Percentiles rank a stretch among this genome's conserved stretches.
These are phyloP conservation scores for Sebastes taczanowskii DNA, from an alignment of 2,797 vertebrate genomes.

Conservation along the genomic window DNA sequence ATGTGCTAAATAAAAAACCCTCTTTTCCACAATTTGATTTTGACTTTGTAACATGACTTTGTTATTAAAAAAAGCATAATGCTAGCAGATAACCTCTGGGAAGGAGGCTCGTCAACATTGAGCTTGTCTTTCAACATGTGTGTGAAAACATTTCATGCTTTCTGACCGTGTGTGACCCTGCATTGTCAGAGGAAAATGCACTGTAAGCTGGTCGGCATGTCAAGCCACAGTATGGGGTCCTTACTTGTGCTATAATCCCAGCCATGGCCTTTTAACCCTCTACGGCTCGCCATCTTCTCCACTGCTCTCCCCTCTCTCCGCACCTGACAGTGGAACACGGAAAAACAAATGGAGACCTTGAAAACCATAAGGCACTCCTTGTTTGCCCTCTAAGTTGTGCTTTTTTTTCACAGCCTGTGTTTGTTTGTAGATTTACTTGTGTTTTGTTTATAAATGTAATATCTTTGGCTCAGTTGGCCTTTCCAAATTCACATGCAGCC, in stretches of 20 bases:
- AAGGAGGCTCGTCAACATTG: constrained; percentile 35
- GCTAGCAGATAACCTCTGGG: constrained; percentile 59
- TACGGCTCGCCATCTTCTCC: constrained; percentile 62
- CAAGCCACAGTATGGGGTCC: constrained; percentile 80
- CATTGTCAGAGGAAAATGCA: constrained; percentile 81
- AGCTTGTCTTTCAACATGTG: constrained; percentile 67
- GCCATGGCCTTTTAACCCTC: constrained; percentile 80
- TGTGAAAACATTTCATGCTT: constrained; percentile 76
- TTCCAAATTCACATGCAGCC: constrained; percentile 69
- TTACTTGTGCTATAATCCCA: constrained; percentile 81
- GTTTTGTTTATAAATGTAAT: constrained; percentile 55
- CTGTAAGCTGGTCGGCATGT: constrained; percentile 81
- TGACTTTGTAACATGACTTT: constrained; percentile 69
- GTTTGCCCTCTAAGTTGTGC: constrained; percentile 76
- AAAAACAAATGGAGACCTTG: constrained; percentile 85
- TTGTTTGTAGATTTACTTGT: constrained; percentile 56
- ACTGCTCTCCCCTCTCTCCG: constrained; percentile 54
- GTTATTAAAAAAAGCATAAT: constrained; percentile 25
- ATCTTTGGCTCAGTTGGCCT: constrained; percentile 43
- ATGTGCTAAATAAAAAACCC: background rate
- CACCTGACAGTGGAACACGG: constrained; percentile 78
- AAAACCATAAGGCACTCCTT: constrained; percentile 81
- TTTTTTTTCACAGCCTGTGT: constrained; percentile 34
- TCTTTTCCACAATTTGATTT: constrained; percentile 16
- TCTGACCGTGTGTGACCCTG: constrained; percentile 76